A percentile compares a stretch with the other conserved stretches of the same genome.
phyloP scores from a whole-genome alignment of 2,888 invertebrate genomes.

The Lypha dubia region DNA sequence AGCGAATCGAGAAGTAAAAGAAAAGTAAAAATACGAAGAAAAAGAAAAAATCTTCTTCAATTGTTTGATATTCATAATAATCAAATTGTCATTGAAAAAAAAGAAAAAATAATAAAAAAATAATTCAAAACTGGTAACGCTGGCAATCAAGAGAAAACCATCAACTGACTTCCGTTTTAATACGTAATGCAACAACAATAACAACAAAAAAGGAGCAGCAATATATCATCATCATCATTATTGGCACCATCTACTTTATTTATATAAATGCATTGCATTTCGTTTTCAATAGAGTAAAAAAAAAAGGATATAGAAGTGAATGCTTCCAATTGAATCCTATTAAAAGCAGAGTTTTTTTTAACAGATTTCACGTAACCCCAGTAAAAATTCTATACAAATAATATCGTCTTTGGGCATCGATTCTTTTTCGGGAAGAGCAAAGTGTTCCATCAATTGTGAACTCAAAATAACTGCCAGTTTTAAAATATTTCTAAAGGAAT shows the following conservation, averaged over 20 bases:
- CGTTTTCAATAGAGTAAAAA: not conserved
- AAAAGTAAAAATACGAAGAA: not conserved
- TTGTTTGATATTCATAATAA: conserved; percentile 4
- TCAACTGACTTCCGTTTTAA: not conserved
- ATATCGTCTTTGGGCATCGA: too few species aligned
- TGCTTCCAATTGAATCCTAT: not conserved
- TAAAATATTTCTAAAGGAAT: too few species aligned
- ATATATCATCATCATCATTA: not conserved
- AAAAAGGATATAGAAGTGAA: not conserved
- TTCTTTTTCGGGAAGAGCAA: too few species aligned
- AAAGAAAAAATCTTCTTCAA: not conserved
- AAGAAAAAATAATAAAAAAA: too few species aligned
- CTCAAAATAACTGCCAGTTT: too few species aligned
- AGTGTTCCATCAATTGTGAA: too few species aligned
- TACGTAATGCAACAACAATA: conserved; percentile 2
- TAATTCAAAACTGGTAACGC: conserved; percentile 19
- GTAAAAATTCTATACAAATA: too few species aligned
- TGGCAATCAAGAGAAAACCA: conserved; percentile 37
- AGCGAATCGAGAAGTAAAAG: conserved; percentile 26
- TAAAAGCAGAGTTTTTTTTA: too few species aligned
- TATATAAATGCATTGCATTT: conserved; percentile 42
- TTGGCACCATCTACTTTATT: conserved; percentile 16
- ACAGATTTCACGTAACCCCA: too few species aligned
- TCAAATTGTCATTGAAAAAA: conserved; percentile 4
- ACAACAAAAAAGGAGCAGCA: not conserved